Conservation (phyloP, 2,797 vertebrate species). For the Pygocentrus nattereri region DNA sequence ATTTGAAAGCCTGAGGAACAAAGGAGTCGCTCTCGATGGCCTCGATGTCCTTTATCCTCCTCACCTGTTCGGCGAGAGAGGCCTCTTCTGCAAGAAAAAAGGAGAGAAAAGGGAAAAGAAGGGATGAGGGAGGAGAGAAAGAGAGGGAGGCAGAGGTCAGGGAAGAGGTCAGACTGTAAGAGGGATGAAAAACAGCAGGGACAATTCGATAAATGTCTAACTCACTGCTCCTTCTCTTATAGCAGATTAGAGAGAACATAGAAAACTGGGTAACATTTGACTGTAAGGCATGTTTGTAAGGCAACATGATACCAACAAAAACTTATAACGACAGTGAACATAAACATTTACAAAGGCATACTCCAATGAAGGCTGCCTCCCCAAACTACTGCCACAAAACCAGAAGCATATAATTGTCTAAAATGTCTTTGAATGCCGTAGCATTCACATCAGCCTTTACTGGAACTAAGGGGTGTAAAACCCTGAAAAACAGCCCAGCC, state of each 20-base stretch:
- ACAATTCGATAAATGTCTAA: constrained; percentile 21
- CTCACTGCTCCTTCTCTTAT: not conserved
- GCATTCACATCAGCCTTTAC: too few species aligned
- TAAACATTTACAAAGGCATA: too few species aligned
- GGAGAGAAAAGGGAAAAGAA: not conserved
- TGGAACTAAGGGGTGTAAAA: too few species aligned
- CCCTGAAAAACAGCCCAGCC: too few species aligned
- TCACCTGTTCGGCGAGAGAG: constrained; percentile 93
- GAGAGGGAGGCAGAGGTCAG: constrained; percentile 21
- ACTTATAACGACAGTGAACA: too few species aligned
- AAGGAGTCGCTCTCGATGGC: constrained; percentile 97
- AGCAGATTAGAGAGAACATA: not conserved
- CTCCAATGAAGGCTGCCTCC: too few species aligned
- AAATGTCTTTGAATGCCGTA: too few species aligned
- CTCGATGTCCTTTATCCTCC: constrained; percentile 95
- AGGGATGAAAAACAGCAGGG: not conserved
- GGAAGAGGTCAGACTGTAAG: constrained; percentile 39
- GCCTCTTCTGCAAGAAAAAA: constrained; percentile 84
- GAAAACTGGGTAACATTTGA: not conserved
- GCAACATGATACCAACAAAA: too few species aligned
- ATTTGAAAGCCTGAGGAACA: constrained; percentile 95
- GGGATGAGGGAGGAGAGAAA: not conserved
- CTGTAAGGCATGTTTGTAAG: too few species aligned
- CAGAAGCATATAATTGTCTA: too few species aligned
- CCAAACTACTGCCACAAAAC: too few species aligned